A percentile compares a stretch with the other conserved stretches of the same genome.
phyloP scores from a whole-genome alignment of 2,888 invertebrate genomes.

The Microplitis deprimator region DNA sequence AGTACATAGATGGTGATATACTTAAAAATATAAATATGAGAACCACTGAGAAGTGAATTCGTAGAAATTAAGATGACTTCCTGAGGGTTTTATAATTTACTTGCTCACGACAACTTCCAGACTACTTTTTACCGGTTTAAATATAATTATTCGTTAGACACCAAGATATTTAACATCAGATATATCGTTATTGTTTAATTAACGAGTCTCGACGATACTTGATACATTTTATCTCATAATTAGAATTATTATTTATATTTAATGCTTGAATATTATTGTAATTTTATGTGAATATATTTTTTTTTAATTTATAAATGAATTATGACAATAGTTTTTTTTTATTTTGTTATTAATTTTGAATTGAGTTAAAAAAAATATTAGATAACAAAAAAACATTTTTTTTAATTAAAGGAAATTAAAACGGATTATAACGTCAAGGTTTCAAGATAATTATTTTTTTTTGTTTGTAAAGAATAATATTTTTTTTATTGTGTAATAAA shows the following conservation, averaged over 20 bases:
- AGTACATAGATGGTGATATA: background rate
- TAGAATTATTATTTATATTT: constrained; percentile 1
- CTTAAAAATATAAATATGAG: background rate
- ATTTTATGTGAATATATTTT: background rate
- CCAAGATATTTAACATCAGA: background rate
- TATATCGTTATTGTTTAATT: constrained; percentile 6
- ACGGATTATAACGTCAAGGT: no score
- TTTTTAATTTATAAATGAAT: background rate
- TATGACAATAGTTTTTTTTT: background rate
- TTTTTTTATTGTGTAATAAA: no score
- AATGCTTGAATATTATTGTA: background rate
- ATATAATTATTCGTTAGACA: background rate
- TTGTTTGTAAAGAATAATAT: no score
- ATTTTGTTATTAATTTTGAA: no score
- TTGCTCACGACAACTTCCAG: background rate
- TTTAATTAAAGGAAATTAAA: no score
- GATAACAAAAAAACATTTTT: no score
- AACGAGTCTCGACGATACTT: background rate
- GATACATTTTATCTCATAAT: background rate
- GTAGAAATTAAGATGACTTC: constrained; percentile 12
- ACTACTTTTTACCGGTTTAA: constrained; percentile 14
- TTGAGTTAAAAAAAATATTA: no score
- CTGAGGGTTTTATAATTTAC: background rate
- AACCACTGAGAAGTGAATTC: constrained; percentile 5
- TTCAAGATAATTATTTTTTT: no score